Conservation (phyloP, 2,888 invertebrate species). For the Marasmarcha lunaedactyla region DNA sequence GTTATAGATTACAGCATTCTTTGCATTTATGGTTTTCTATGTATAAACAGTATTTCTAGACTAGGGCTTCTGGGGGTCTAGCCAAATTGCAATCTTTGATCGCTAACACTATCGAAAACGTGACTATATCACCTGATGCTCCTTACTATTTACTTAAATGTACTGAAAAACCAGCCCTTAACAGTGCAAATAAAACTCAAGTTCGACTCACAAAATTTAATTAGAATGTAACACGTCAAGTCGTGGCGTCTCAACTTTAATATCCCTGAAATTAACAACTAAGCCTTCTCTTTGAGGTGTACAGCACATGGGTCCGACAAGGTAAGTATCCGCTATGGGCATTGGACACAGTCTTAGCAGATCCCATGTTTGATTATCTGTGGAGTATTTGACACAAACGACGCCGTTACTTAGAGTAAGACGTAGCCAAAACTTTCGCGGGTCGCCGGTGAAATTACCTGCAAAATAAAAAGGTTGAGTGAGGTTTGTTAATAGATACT, state of each 20-base stretch:
- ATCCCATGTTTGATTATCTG: constrained; percentile 32
- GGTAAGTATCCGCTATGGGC: constrained; percentile 20
- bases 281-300: constrained; percentile 37
- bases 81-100: no score
- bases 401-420: constrained; percentile 30
- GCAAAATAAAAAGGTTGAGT: constrained; percentile 20
- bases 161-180: no score
- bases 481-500: no score
- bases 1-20: no score
- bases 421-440: constrained; percentile 43
- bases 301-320: constrained; percentile 43
- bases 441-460: constrained; percentile 42
- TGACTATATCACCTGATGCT: no score
- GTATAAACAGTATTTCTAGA: no score
- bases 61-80: no score
- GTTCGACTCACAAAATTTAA: no score
- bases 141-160: no score
- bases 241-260: constrained; percentile 26
- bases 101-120: no score
- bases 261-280: constrained; percentile 30
- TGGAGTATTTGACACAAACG: constrained; percentile 44
- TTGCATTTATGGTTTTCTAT: no score
- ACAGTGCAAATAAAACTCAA: neutral
- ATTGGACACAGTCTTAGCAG: constrained; percentile 38
- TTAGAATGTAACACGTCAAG: constrained; percentile 43